Conservation (phyloP, 1,140 invertebrate genomes). For the Helicoverpa armigera region DNA sequence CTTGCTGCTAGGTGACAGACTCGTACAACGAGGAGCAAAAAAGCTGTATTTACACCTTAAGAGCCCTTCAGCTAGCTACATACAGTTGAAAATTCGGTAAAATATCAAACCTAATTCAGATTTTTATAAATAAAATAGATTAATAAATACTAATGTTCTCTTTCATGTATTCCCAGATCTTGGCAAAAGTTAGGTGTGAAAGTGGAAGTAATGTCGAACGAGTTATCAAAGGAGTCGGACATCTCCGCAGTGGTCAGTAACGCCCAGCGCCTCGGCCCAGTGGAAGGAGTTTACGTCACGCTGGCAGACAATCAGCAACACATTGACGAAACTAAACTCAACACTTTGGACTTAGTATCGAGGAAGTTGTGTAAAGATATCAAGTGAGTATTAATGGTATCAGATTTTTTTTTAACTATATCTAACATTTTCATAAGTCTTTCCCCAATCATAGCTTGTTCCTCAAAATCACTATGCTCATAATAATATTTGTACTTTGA, state of each 20-base stretch:
- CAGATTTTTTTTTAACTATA: too few species aligned
- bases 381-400: conserved; percentile 44
- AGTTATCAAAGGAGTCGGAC: neutral
- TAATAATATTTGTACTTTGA: conserved; percentile 39
- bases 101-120: neutral
- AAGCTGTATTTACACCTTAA: conserved; percentile 53
- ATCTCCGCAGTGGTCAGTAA: neutral
- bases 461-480: neutral
- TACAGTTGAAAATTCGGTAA: conserved; percentile 48
- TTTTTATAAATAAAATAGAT: too few species aligned
- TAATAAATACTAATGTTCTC: too few species aligned
- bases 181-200: conserved; percentile 1
- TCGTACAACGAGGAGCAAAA: conserved; percentile 58
- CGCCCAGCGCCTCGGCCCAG: neutral
- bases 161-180: conserved; percentile 1
- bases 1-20: conserved; percentile 54
- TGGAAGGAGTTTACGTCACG: conserved; percentile 20
- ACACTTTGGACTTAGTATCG: conserved; percentile 26
- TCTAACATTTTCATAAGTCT: too few species aligned
- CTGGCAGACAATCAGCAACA: neutral
- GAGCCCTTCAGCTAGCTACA: neutral
- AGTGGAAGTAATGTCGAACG: neutral
- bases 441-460: too few species aligned
- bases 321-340: neutral
- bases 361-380: conserved; percentile 33